phyloP scores from a whole-genome alignment of 2,888 invertebrate species.

The Pyrocoelia pectoralis region DNA sequence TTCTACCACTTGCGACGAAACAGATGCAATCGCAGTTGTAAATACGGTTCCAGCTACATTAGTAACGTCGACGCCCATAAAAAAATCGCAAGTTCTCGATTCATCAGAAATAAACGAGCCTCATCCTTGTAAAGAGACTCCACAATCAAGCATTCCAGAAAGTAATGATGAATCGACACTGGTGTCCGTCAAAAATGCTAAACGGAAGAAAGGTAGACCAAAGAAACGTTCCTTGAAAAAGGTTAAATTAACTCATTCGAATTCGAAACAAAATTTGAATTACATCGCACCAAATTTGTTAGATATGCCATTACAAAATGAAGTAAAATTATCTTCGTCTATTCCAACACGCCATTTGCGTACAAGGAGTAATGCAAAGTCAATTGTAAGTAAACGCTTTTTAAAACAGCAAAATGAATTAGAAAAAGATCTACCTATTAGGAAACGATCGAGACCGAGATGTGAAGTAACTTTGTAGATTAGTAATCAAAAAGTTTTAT shows the following conservation, averaged over 20 bases:
- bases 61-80: constrained; percentile 34
- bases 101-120: neutral
- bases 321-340: constrained; percentile 39
- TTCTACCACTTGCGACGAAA: constrained; percentile 40
- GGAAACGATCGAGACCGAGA: constrained; percentile 42
- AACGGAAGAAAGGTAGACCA: constrained; percentile 15
- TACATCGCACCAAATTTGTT: constrained; percentile 17
- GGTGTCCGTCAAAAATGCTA: constrained; percentile 18
- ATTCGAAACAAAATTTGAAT: constrained; percentile 21
- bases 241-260: constrained; percentile 18
- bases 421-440: constrained; percentile 42
- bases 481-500: constrained; percentile 3
- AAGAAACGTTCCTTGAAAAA: constrained; percentile 18
- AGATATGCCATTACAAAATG: constrained; percentile 29
- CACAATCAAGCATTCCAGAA: neutral
- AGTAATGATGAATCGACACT: constrained; percentile 4
- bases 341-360: constrained; percentile 40
- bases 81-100: constrained; percentile 14
- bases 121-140: neutral
- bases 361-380: constrained; percentile 29
- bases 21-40: neutral
- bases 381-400: constrained; percentile 35
- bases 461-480: constrained; percentile 34
- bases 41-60: no score
- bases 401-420: constrained; percentile 37